Evolutionary conservation across 2,888 invertebrate genomes (phyloP).

Genomic region (Rapana venosa): DNA sequence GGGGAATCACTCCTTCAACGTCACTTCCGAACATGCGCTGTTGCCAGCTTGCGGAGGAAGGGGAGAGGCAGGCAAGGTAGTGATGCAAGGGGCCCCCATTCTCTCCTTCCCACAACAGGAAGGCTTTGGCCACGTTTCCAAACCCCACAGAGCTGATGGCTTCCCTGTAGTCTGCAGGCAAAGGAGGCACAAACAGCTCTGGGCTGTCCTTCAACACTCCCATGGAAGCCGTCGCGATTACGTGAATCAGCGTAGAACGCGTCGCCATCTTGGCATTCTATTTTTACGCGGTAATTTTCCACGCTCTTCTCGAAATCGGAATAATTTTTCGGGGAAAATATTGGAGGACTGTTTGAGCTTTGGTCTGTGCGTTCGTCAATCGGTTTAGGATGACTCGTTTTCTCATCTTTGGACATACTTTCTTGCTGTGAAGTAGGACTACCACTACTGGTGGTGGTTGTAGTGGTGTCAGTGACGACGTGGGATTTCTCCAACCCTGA

Average conservation of each 20-base stretch:
- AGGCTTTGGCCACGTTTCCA: constrained; percentile 36
- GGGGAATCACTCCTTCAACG: not conserved
- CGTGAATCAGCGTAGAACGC: constrained; percentile 32
- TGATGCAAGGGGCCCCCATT: not conserved
- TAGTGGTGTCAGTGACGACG: too few species aligned
- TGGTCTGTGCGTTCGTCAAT: too few species aligned
- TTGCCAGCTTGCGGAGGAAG: not conserved
- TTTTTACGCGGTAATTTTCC: not conserved
- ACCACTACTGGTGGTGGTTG: too few species aligned
- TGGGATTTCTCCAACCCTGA: too few species aligned
- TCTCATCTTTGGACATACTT: too few species aligned
- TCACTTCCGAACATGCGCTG: constrained; percentile 33
- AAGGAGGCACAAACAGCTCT: constrained; percentile 3
- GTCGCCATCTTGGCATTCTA: constrained; percentile 37
- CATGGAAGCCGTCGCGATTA: constrained; percentile 37
- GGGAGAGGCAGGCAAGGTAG: not conserved
- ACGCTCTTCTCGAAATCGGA: not conserved
- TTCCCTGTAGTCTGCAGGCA: not conserved
- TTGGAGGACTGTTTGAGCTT: too few species aligned
- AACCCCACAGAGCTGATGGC: constrained; percentile 34
- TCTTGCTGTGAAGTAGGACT: too few species aligned
- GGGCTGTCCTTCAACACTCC: constrained; percentile 15
- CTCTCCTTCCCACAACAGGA: constrained; percentile 32
- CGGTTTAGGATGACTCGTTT: too few species aligned
- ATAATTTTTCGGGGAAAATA: too few species aligned